Conservation (phyloP, 2,888 invertebrate genomes). For the Drosophila hamatofila region DNA sequence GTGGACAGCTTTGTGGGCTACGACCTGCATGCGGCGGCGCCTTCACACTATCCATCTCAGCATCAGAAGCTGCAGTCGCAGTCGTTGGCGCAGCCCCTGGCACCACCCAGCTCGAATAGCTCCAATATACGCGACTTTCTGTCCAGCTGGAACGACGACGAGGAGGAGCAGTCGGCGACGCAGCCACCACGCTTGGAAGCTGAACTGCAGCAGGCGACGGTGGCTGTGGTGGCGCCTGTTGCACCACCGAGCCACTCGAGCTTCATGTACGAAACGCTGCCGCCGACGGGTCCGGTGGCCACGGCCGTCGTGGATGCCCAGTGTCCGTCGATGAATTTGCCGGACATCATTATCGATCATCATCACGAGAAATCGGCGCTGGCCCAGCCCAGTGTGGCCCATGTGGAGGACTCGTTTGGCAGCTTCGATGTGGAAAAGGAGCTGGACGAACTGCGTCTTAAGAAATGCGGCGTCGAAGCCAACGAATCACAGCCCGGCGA, state of each 20-base stretch:
- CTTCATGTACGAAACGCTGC: conserved; percentile 70
- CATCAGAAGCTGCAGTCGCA: conserved; percentile 18
- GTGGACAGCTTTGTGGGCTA: conserved; percentile 67
- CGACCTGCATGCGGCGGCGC: conserved; percentile 46
- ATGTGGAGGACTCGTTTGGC: conserved; percentile 67
- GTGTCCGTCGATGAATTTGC: conserved; percentile 73
- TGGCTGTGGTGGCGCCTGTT: conserved; percentile 57
- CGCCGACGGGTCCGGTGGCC: conserved; percentile 70
- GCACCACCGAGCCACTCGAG: conserved; percentile 5
- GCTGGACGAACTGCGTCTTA: conserved; percentile 74
- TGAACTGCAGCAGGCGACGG: conserved; percentile 16
- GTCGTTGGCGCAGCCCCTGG: neutral
- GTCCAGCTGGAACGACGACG: conserved; percentile 85
- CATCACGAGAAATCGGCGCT: conserved; percentile 80
- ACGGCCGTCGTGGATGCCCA: conserved; percentile 69
- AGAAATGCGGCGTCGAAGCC: conserved; percentile 38
- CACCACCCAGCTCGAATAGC: conserved; percentile 59
- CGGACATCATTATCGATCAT: conserved; percentile 85
- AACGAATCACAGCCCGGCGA: conserved; percentile 24
- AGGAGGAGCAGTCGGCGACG: conserved; percentile 73
- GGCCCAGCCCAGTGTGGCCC: conserved; percentile 4
- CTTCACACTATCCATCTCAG: conserved; percentile 15
- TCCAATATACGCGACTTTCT: conserved; percentile 84
- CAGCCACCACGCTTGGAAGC: neutral
- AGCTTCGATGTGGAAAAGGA: conserved; percentile 83